A percentile compares a stretch with the other conserved stretches of the same genome.
Conservation (phyloP, 2,113 vertebrate species). For the Hipposideros armiger region DNA sequence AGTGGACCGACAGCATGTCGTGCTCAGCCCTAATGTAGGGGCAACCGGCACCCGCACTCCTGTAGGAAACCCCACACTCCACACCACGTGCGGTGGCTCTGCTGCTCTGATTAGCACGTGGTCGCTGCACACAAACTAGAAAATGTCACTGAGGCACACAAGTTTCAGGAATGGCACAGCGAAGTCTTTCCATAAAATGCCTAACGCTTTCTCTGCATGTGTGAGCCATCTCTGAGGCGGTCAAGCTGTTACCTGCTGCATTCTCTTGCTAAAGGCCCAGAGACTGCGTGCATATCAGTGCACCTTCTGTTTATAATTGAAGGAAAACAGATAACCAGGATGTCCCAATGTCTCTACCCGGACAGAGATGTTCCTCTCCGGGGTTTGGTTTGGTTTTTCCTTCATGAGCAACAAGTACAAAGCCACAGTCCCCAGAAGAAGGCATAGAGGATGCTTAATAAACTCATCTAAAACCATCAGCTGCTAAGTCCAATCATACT, state of each 20-base stretch:
- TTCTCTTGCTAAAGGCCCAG: neutral
- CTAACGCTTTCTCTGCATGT: too few relatives aligned
- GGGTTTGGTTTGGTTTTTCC: neutral
- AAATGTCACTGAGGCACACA: neutral
- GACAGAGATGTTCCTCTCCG: neutral
- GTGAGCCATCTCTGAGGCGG: neutral
- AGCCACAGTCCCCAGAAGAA: neutral
- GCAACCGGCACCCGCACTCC: neutral
- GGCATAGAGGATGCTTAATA: neutral
- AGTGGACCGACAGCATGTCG: neutral
- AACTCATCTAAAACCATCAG: neutral
- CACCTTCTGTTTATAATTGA: neutral
- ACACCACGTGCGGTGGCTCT: rapidly evolving
- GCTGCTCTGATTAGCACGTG: neutral
- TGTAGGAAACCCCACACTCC: neutral
- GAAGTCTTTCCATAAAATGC: rapidly evolving
- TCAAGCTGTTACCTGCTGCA: neutral
- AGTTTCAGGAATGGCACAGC: neutral
- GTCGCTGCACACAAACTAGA: neutral
- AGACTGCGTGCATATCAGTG: neutral
- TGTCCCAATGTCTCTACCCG: neutral
- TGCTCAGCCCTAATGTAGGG: too few relatives aligned
- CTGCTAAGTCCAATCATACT: neutral
- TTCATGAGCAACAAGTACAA: neutral
- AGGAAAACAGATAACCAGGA: neutral